Base-by-base conservation (phyloP, 1,140 invertebrate genomes). In the Eurosta solidaginis region DNA sequence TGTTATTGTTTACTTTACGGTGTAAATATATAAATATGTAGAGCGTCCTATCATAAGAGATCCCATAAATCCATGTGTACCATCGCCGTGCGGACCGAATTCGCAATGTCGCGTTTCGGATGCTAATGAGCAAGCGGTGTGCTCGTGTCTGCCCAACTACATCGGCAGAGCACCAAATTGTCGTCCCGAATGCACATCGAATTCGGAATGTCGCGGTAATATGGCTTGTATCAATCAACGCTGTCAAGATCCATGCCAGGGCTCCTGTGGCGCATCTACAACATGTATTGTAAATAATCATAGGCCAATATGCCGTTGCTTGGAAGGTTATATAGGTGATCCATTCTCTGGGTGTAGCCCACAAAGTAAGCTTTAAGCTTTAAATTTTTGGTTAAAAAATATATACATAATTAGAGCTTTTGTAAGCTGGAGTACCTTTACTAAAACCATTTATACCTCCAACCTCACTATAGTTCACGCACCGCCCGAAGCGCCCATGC, bases 1-100 rank as follows among this genome's bases (percentile, higher is more conserved):
- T 77, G 50, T 40, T n/a, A n/a, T n/a, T 59, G 33, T 25, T 17
- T 63, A 78, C 52, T 44, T 22, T 68, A 40, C 59, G 17, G 33
- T 68, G 59, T 68, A 68, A 40, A 44, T 42, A 27, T 78, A 78
- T 83, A 79, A 59, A 80, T 79, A 77, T 89, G 78, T 89, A 90
- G 89, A 87, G 86, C 86, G 78, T 45, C 88, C 88, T 79, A 82
- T 87, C 79, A 77, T 82, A 77, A 81, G 81, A 63, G 85, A 85
- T 81, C 88, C 85, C 44, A 87, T 87, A 81, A 91, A 92, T 88
- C 91, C 94, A 50, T 96, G 94, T 84, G 88, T 92, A 59, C 93
- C 94, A 36, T 92, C 93, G 40, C 94, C 94, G 33, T 96, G 95
- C 85, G 95, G 95, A 63, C 91, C 92, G 14, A 94, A 96, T 88